Base-by-base conservation (phyloP, 1,140 invertebrate species). In the Caenorhabditis briggsae region DNA sequence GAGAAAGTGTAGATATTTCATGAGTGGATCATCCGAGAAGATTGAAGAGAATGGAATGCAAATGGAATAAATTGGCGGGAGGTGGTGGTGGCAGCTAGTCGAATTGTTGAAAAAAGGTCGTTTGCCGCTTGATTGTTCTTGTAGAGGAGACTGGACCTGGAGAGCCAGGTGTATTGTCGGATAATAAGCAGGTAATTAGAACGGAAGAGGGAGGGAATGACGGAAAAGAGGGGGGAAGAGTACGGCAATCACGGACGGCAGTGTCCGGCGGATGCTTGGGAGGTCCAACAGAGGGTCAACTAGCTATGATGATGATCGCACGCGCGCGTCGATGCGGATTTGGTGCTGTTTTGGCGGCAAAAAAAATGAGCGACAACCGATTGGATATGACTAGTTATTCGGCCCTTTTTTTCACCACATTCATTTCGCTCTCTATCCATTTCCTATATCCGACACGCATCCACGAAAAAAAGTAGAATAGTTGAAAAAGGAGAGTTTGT, bases 151-250 rank as follows among this genome's bases (percentile, higher is more conserved):
- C 20, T 50, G 70, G 70, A 50, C 46, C 70, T 78, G 50, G 70
- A 78, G 70, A 78, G 70, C 70, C 70, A 78, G 70, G 70, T 78
- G 70, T 78, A 78, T 78, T 78, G 70, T 78, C 70, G 70, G 70
- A 78, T 78, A 78, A 78, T 78, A 78, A 78, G 70, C 70, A 78
- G 70, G 70, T 78, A 78, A 78, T 78, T 78, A 78, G 70, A 78
- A 78, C 70, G 70, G 70, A 78, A 78, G 70, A 78, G 70, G 46
- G 9, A 9, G 11, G 46, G n/a, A 25, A n/a, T 18, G 50, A 43
- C 20, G 43, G n/a, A 41, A 50, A 18, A 20, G 70, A 5, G 70
- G n/a, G n/a, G 70, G n/a, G 46, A 25, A 3, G 46, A 46, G 64
- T 41, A 70, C 64, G 64, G 46, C 64, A 70, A 70, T 70, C 64